A percentile compares a stretch with the other conserved stretches of the same genome.
These are phyloP conservation scores for Argopecten irradians DNA, from an alignment of 1,140 invertebrate species.

Conservation along the genomic window DNA sequence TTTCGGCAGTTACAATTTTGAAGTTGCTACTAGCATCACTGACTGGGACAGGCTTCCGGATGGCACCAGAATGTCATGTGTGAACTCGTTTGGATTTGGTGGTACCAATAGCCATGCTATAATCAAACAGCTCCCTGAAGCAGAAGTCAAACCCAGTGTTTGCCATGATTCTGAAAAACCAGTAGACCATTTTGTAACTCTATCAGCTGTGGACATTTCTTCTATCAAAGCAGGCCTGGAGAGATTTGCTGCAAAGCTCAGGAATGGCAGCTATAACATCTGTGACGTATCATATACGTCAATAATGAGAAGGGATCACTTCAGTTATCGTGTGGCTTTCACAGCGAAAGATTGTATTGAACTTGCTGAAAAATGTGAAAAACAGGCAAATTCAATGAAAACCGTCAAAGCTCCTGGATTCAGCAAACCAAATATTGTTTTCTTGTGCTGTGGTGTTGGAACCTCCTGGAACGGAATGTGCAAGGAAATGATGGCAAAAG, in stretches of 20 bases:
- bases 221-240: neutral
- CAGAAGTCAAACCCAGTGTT: neutral
- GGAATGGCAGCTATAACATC: slow-evolving; percentile 28
- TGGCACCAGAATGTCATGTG: slow-evolving; percentile 49
- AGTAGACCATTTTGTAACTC: slow-evolving; percentile 26
- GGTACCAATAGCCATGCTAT: slow-evolving; percentile 66
- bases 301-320: slow-evolving; percentile 52
- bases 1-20: slow-evolving; percentile 53
- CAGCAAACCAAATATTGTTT: slow-evolving; percentile 44
- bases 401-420: neutral
- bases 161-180: neutral
- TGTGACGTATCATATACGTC: slow-evolving; percentile 55
- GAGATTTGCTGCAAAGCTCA: slow-evolving; percentile 24
- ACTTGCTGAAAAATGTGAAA: neutral
- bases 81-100: slow-evolving; percentile 71
- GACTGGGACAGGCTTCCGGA: slow-evolving; percentile 72
- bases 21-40: slow-evolving; percentile 52
- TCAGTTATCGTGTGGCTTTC: slow-evolving; percentile 39
- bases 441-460: slow-evolving; percentile 67
- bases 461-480: slow-evolving; percentile 64
- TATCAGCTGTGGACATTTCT: slow-evolving; percentile 35
- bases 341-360: slow-evolving; percentile 24
- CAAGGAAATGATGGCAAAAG: slow-evolving; percentile 44
- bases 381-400: neutral
- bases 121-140: slow-evolving; percentile 66